Evolutionary conservation across 2,797 vertebrate genomes (phyloP), one percentile per base, ranked within the genome.

Genomic region (Crocidura indochinensis): DNA sequence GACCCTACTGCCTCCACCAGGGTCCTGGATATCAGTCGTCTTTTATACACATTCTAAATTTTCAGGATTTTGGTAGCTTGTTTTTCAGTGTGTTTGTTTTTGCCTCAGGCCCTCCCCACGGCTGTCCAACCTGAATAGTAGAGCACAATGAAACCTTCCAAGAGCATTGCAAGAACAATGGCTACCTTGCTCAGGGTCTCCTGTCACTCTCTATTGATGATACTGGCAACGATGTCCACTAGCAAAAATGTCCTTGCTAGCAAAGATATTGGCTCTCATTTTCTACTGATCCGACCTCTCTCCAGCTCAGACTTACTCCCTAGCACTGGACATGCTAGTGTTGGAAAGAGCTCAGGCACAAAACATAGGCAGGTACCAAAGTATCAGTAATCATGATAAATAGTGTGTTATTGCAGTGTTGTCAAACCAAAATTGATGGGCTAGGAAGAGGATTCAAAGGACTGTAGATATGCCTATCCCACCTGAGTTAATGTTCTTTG

Each of bases 401-500:
- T n/a, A 38, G 5, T 44, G 11, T 53, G 51, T 53, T 53, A 53
- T 4, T 53, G 51, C 51, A 53, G 51, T 14, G 51, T 17, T 53
- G 15, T 53, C 51, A 53, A 53, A 53, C 51, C 51, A 12, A 12
- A 53, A 53, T 17, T 14, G 51, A 53, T 53, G 51, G 51, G 51
- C 51, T 17, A 53, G 51, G 51, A 12, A 53, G 51, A 53, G 12
- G 10, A 15, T 51, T 51, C 51, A 51, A 51, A 51, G 51, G 8
- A 15, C 51, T 51, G 51, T 11, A 15, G 5, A 51, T 2, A 51
- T 51, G 15, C 51, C 20, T 49, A 78, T 24, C 51, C 67, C 38
- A 19, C 78, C 80, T 72, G 68, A 31, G 24, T 81, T 80, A 62
- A 67, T 9, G 19, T 81, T 87, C 73, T 86, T 79, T 56, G 38